Conservation (phyloP, 2,888 invertebrate species). For the Xanthia icteritia region DNA sequence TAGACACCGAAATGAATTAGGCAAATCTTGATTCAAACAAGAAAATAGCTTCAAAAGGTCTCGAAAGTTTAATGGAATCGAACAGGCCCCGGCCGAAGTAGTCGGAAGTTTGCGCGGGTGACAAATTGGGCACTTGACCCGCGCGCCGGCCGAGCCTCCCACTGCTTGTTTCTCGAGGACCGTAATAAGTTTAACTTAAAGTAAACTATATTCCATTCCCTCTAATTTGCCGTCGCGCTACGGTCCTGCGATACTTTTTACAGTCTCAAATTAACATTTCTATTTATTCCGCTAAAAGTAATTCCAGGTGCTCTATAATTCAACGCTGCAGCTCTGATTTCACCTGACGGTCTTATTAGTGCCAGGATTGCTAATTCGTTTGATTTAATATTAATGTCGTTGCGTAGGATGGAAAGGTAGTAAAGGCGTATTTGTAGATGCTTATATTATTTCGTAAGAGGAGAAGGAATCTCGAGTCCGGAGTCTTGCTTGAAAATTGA, state of each 20-base stretch:
- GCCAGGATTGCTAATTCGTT: conserved; percentile 45
- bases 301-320: conserved; percentile 62
- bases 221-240: conserved; percentile 86
- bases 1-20: conserved; percentile 84
- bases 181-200: conserved; percentile 90
- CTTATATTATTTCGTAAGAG: conserved; percentile 82
- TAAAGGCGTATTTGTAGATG: conserved; percentile 66
- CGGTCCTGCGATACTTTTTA: conserved; percentile 80
- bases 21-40: conserved; percentile 88
- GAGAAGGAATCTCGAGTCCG: conserved; percentile 75
- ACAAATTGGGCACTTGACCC: conserved; percentile 91
- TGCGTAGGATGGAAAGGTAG: conserved; percentile 26
- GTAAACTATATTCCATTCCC: conserved; percentile 90
- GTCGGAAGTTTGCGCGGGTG: conserved; percentile 89
- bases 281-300: conserved; percentile 67
- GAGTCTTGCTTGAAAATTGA: conserved; percentile 84
- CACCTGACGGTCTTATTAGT: conserved; percentile 41
- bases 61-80: conserved; percentile 91
- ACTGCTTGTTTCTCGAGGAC: conserved; percentile 89
- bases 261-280: conserved; percentile 81
- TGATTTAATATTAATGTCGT: conserved; percentile 52
- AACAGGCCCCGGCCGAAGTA: conserved; percentile 85
- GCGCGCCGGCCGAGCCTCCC: conserved; percentile 84
- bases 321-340: conserved; percentile 47
- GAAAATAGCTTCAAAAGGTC: conserved; percentile 89